phyloP scores from a whole-genome alignment of 1,140 invertebrate genomes.

The Drosophila navojoa region DNA sequence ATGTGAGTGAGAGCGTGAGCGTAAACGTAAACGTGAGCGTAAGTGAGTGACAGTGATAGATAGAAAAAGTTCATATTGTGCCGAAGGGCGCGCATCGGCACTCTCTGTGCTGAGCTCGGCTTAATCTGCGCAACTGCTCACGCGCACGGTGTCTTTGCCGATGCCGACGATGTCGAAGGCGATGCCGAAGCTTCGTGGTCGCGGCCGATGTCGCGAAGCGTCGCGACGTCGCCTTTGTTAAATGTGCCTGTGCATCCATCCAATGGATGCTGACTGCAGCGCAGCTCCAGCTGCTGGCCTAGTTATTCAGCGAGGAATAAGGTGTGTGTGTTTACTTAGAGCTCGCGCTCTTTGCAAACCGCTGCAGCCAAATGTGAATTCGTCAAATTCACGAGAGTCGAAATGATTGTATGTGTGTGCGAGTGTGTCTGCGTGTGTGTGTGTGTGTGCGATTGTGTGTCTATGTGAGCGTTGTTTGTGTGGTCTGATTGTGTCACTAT shows the following conservation, averaged over 20 bases:
- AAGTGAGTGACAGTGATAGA: slow-evolving; percentile 5
- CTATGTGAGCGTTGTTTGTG: slow-evolving; percentile 38
- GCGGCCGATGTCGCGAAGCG: background rate
- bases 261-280: slow-evolving; percentile 27
- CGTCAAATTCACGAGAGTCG: slow-evolving; percentile 5
- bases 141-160: slow-evolving; percentile 12
- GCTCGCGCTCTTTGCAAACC: slow-evolving; percentile 45
- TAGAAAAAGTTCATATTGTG: background rate
- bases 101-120: background rate
- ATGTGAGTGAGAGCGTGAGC: background rate
- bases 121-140: slow-evolving; percentile 41
- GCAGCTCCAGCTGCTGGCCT: slow-evolving; percentile 48
- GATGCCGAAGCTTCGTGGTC: background rate
- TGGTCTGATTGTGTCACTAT: slow-evolving; percentile 65
- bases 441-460: slow-evolving; percentile 12
- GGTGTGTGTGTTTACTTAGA: slow-evolving; percentile 61
- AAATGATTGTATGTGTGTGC: slow-evolving; percentile 14
- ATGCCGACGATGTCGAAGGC: background rate
- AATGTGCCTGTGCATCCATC: slow-evolving; percentile 23
- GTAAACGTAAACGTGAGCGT: background rate
- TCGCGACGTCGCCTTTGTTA: slow-evolving; percentile 4
- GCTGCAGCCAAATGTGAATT: slow-evolving; percentile 40
- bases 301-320: slow-evolving; percentile 62
- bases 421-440: slow-evolving; percentile 6
- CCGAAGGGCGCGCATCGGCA: slow-evolving; percentile 13